Conservation (phyloP, 2,797 vertebrate genomes). For the Hypotaenidia philippensis region DNA sequence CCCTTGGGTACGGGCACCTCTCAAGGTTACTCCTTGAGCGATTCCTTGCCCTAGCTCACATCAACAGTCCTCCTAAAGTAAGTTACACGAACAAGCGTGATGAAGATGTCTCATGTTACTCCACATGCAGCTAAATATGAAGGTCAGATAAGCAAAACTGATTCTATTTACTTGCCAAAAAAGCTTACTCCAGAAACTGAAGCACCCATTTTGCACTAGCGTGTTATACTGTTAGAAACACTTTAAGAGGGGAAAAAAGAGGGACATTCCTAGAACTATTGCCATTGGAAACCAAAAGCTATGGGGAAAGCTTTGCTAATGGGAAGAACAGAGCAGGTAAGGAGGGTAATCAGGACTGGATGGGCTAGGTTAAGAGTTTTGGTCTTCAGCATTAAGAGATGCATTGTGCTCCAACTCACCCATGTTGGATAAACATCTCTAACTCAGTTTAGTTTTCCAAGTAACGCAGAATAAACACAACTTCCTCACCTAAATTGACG, state of each 20-base stretch:
- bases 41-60: no score
- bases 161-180: neutral
- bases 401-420: neutral
- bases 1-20: no score
- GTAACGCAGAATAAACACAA: neutral
- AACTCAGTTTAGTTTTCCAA: neutral
- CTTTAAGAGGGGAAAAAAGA: neutral
- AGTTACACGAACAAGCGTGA: no score
- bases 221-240: neutral
- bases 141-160: neutral
- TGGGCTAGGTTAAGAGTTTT: neutral
- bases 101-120: no score
- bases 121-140: neutral
- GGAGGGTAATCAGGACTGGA: neutral
- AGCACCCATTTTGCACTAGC: neutral
- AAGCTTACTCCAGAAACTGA: neutral
- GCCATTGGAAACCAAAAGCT: neutral
- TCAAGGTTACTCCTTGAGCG: no score
- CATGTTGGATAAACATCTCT: neutral
- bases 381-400: neutral
- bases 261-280: neutral
- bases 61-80: no score
- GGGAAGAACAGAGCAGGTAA: neutral
- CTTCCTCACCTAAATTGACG: conserved; percentile 93
- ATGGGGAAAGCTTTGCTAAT: neutral